These are phyloP conservation scores for Melanotaenia maccullochi DNA, from an alignment of 2,797 vertebrate species.

Conservation along the genomic window DNA sequence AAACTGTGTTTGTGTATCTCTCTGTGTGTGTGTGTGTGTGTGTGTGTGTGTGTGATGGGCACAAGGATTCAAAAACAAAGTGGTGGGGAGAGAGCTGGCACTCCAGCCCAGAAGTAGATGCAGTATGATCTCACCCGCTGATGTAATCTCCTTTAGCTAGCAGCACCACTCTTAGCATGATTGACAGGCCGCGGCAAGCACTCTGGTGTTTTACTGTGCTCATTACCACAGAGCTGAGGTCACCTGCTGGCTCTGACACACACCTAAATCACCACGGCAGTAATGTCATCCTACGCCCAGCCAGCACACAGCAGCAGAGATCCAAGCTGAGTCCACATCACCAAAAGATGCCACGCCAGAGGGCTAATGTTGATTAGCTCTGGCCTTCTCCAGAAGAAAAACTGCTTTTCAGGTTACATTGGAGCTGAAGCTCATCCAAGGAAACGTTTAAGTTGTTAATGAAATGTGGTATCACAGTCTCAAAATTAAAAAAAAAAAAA, in stretches of 20 bases:
- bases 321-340: slow-evolving; percentile 46
- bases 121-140: slow-evolving; percentile 84
- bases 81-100: slow-evolving; percentile 51
- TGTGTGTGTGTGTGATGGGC: slow-evolving; percentile 45
- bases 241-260: slow-evolving; percentile 77
- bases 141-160: slow-evolving; percentile 82
- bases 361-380: background rate
- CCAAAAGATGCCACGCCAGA: slow-evolving; percentile 43
- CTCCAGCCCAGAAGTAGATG: slow-evolving; percentile 70
- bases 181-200: slow-evolving; percentile 76
- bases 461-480: no score
- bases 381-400: slow-evolving; percentile 13
- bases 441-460: no score
- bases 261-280: slow-evolving; percentile 76
- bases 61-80: slow-evolving; percentile 62
- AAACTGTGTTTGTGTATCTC: slow-evolving; percentile 27
- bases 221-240: slow-evolving; percentile 81
- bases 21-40: slow-evolving; percentile 28
- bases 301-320: slow-evolving; percentile 38
- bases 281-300: slow-evolving; percentile 58
- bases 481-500: no score
- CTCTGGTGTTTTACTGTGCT: slow-evolving; percentile 78
- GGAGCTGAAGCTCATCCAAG: no score
- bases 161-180: slow-evolving; percentile 78
- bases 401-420: background rate